phyloP scores from a whole-genome alignment of 2,797 vertebrate genomes.

The Urocyon cinereoargenteus region DNA sequence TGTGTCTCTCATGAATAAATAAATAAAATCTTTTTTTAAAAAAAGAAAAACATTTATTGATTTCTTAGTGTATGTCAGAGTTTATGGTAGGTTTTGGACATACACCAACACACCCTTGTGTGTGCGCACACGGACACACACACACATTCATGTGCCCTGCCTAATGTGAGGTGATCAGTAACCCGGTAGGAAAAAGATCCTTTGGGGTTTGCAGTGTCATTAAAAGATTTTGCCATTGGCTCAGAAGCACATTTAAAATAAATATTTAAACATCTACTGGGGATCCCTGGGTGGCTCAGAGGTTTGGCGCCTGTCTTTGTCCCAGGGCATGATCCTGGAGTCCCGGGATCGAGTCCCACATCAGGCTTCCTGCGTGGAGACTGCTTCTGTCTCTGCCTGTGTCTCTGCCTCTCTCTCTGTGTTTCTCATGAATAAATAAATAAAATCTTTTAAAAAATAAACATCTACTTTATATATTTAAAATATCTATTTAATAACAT shows the following conservation, averaged over 20 bases:
- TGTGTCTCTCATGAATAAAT: too few species aligned
- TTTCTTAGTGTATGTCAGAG: neutral
- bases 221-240: neutral
- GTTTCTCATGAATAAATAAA: too few species aligned
- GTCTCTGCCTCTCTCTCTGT: too few species aligned
- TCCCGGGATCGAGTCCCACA: too few species aligned
- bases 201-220: neutral
- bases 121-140: too few species aligned
- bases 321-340: too few species aligned
- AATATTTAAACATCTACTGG: neutral
- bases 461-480: neutral
- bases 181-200: neutral
- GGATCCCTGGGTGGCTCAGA: too few species aligned
- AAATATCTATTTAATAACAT: neutral
- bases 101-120: neutral
- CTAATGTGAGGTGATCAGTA: neutral
- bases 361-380: too few species aligned
- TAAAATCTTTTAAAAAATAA: neutral
- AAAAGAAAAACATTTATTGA: neutral
- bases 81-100: neutral
- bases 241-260: neutral
- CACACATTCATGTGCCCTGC: neutral
- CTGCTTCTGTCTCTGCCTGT: too few species aligned
- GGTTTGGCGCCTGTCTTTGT: too few species aligned
- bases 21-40: too few species aligned